These are phyloP conservation scores for Agrenia bidenticulata DNA, from an alignment of 2,888 invertebrate species.

Conservation along the genomic window DNA sequence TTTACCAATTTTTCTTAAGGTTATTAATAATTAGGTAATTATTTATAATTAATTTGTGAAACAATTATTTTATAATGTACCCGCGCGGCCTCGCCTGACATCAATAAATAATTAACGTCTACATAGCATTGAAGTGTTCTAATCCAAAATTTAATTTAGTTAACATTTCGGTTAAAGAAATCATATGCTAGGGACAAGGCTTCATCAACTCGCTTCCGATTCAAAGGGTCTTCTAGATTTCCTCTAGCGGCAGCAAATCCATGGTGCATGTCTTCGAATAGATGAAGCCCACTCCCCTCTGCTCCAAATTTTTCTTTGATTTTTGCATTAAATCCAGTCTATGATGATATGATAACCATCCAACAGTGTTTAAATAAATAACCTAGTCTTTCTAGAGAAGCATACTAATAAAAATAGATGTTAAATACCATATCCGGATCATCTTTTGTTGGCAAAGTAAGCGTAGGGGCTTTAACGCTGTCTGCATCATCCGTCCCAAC, in stretches of 20 bases:
- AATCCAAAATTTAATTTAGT: too few relatives aligned
- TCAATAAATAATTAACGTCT: too few relatives aligned
- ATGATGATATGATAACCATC: neutral
- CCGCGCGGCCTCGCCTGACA: too few relatives aligned
- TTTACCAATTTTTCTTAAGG: too few relatives aligned
- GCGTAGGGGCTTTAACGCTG: slow-evolving; percentile 32
- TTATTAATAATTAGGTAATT: too few relatives aligned
- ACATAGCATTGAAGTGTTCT: too few relatives aligned
- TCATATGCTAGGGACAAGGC: slow-evolving; percentile 34
- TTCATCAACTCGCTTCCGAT: slow-evolving; percentile 45
- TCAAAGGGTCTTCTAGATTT: slow-evolving; percentile 37
- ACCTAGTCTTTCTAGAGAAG: neutral
- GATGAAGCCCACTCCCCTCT: slow-evolving; percentile 35
- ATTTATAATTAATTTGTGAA: too few relatives aligned
- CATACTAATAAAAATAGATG: too few relatives aligned
- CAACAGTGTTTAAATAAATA: neutral
- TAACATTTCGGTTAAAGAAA: slow-evolving; percentile 40
- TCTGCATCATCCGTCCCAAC: slow-evolving; percentile 32
- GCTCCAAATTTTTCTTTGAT: slow-evolving; percentile 41
- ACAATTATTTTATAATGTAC: too few relatives aligned
- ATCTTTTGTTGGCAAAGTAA: slow-evolving; percentile 42
- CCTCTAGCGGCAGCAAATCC: slow-evolving; percentile 49
- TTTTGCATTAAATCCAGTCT: slow-evolving; percentile 42
- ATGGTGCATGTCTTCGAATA: slow-evolving; percentile 47
- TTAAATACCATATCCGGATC: slow-evolving; percentile 45